Evolutionary conservation across 1,140 invertebrate genomes (phyloP), one percentile per base, ranked within the genome.

Genomic region (Episyrphus balteatus): DNA sequence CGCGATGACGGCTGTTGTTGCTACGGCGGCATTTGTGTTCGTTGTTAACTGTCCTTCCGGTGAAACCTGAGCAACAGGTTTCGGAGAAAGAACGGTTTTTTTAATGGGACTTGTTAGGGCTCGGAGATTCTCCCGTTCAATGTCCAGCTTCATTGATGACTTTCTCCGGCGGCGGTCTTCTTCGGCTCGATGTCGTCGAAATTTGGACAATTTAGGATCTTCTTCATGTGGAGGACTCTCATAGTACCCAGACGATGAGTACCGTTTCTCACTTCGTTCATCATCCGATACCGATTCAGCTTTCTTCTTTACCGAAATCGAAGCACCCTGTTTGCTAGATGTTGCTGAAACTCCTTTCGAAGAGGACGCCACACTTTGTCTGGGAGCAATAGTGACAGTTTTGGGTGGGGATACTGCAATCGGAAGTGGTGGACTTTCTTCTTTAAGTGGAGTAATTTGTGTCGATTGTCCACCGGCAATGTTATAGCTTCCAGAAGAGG

Each of bases 171-270:
- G 62, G n/a, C 64, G 52, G 18, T 68, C 66, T 26, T 68, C 66
- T n/a, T 68, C 66, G 17, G 58, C 57, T 0, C 61, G 54, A 31
- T 61, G 50, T 0, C 61, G 55, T 3, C 66, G 49, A 1, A 51
- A 46, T 44, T 66, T 60, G 44, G 51, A 44, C 53, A 32, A 54
- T 52, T 40, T 26, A 9, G 51, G 43, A 18, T 61, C 61, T n/a
- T 66, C 75, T 55, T 87, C 83, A 0, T 82, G 75, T 33, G 83
- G 83, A 11, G 84, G 84, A 59, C 83, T 85, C 58, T 85, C 83
- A 58, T 86, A 87, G 53, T 84, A 84, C 2, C 82, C 84, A 1
- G 84, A 84, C 1, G 84, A 85, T 40, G 82, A 85, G 57, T 83
- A 83, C 48, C 80, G 80, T 34, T 68, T 55, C 33, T 77, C 78